These are phyloP conservation scores for Platypus cylindrus DNA, from an alignment of 2,888 invertebrate genomes.

Conservation along the genomic window DNA sequence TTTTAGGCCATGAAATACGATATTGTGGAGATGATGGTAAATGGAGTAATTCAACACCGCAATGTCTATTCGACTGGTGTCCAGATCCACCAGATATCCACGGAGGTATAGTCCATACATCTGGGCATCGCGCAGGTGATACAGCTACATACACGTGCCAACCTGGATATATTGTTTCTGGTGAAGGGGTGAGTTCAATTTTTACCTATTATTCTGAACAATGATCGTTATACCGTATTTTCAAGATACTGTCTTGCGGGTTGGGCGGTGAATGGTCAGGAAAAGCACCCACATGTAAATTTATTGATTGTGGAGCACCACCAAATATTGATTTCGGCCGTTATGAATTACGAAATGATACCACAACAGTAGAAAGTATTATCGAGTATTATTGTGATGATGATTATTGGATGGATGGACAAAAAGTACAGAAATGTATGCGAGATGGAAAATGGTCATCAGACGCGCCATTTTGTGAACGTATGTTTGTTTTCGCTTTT, in stretches of 20 bases:
- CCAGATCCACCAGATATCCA: constrained; percentile 67
- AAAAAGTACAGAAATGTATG: constrained; percentile 57
- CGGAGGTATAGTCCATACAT: constrained; percentile 58
- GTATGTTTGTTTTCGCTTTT: constrained; percentile 38
- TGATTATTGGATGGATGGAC: constrained; percentile 74
- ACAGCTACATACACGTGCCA: constrained; percentile 71
- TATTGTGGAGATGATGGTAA: constrained; percentile 59
- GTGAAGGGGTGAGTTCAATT: constrained; percentile 51
- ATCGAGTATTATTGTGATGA: constrained; percentile 68
- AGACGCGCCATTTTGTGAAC: constrained; percentile 73
- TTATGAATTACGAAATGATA: constrained; percentile 58
- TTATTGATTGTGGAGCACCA: constrained; percentile 75
- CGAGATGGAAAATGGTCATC: constrained; percentile 80
- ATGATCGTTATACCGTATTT: constrained; percentile 6
- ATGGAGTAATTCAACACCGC: constrained; percentile 69
- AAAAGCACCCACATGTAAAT: constrained; percentile 68
- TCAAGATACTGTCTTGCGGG: constrained; percentile 64
- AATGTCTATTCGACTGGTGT: constrained; percentile 80
- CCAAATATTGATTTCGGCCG: constrained; percentile 67
- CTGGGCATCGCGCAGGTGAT: constrained; percentile 67
- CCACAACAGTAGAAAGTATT: constrained; percentile 68
- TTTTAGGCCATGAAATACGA: constrained; percentile 49
- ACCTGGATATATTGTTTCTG: constrained; percentile 72
- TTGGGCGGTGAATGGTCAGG: constrained; percentile 80
- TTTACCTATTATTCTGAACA: background rate